phyloP scores from a whole-genome alignment of 2,888 invertebrate species.

The Sylvicola fuscatus region DNA sequence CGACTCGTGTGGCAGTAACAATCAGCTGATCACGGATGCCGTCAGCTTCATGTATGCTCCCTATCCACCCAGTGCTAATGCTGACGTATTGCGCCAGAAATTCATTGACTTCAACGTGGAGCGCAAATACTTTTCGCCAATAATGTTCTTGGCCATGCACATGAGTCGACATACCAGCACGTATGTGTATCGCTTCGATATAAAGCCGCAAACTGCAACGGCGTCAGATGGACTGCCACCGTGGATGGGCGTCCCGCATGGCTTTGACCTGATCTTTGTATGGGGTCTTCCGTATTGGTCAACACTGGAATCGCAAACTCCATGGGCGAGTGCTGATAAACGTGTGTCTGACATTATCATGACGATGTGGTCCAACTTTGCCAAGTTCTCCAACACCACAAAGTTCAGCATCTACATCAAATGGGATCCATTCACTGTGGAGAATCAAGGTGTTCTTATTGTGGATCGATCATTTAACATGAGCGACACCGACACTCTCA shows the following conservation, averaged over 20 bases:
- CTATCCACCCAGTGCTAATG: conserved; percentile 36
- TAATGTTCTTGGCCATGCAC: conserved; percentile 43
- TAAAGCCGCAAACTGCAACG: conserved; percentile 42
- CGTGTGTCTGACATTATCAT: conserved; percentile 59
- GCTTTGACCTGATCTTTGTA: conserved; percentile 60
- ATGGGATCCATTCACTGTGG: conserved; percentile 50
- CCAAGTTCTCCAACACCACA: conserved; percentile 49
- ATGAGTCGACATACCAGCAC: conserved; percentile 34
- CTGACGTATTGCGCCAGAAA: conserved; percentile 35
- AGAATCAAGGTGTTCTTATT: conserved; percentile 47
- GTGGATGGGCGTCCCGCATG: conserved; percentile 64
- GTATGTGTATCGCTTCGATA: conserved; percentile 56
- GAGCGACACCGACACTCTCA: conserved; percentile 42
- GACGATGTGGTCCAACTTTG: conserved; percentile 63
- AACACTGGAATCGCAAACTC: conserved; percentile 32
- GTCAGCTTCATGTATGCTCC: conserved; percentile 59
- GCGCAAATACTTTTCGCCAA: conserved; percentile 49
- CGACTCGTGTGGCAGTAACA: conserved; percentile 36
- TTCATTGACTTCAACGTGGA: conserved; percentile 56
- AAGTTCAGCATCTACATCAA: conserved; percentile 48
- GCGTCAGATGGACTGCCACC: conserved; percentile 45
- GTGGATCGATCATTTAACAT: conserved; percentile 60
- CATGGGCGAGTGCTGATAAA: conserved; percentile 61
- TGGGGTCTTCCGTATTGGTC: conserved; percentile 64
- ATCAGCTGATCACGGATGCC: conserved; percentile 45